Evolutionary conservation across 2,888 invertebrate genomes (phyloP).

Genomic region (Ichneumoninae sp.): DNA sequence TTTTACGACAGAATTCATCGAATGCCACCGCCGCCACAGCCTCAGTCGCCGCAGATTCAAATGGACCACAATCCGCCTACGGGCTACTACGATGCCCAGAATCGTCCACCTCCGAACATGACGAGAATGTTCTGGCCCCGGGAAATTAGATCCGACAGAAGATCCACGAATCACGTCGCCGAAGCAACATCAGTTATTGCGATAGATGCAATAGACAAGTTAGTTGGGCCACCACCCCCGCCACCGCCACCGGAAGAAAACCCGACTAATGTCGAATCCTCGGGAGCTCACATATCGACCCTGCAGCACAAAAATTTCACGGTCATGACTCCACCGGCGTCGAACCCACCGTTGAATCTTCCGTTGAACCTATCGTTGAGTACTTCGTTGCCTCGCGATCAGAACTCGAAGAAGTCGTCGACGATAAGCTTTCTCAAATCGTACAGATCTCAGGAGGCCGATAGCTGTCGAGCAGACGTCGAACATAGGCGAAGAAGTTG

Average conservation of each 20-base stretch:
- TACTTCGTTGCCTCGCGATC: constrained; percentile 57
- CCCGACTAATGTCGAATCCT: constrained; percentile 15
- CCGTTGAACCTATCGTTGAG: not conserved
- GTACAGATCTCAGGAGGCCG: constrained; percentile 72
- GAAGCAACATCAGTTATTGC: constrained; percentile 17
- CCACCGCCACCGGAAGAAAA: constrained; percentile 10
- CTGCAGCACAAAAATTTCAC: constrained; percentile 68
- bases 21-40: constrained; percentile 38
- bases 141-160: constrained; percentile 3
- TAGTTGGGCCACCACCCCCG: not conserved
- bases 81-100: constrained; percentile 45
- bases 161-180: constrained; percentile 10
- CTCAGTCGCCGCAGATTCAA: constrained; percentile 47
- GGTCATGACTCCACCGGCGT: constrained; percentile 60
- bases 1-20: constrained; percentile 49
- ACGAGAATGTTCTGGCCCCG: constrained; percentile 26
- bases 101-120: constrained; percentile 25
- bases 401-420: constrained; percentile 59
- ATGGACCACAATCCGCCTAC: constrained; percentile 19
- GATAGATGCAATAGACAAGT: constrained; percentile 2
- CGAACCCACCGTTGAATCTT: constrained; percentile 6
- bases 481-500: not conserved
- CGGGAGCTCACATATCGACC: not conserved
- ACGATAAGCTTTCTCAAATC: constrained; percentile 68
- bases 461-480: constrained; percentile 23